phyloP scores from a whole-genome alignment of 2,888 invertebrate species.

The Drosophila fungiperda region DNA sequence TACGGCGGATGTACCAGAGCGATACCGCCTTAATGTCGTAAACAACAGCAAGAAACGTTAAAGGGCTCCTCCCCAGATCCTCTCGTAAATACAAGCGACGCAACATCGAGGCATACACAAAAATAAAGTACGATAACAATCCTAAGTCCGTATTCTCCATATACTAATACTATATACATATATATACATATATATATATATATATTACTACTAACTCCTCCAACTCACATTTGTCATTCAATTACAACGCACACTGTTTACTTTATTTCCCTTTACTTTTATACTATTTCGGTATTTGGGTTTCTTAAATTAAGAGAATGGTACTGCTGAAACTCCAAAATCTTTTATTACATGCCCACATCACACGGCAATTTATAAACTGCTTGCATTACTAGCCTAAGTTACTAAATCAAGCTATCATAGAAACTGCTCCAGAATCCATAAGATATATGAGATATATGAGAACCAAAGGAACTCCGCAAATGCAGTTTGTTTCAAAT shows the following conservation, averaged over 20 bases:
- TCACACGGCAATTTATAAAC: not conserved
- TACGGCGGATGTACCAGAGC: constrained; percentile 60
- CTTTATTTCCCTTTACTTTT: not conserved
- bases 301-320: not conserved
- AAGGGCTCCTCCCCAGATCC: constrained; percentile 40
- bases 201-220: not conserved
- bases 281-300: not conserved
- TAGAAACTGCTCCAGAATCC: not conserved
- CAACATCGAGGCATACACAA: constrained; percentile 55
- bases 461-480: not conserved
- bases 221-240: not conserved
- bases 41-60: constrained; percentile 50
- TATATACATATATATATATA: not conserved
- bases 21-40: constrained; percentile 62
- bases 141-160: constrained; percentile 11
- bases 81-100: constrained; percentile 33
- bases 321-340: not conserved
- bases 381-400: too few species aligned
- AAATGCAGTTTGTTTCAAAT: not conserved
- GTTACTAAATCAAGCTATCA: not conserved
- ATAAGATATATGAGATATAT: not conserved
- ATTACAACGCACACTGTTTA: constrained; percentile 3
- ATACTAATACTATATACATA: constrained; percentile 3
- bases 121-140: constrained; percentile 48
- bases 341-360: not conserved